These are phyloP conservation scores for Amblyjoppa proteus DNA, from an alignment of 2,888 invertebrate species.

Conservation along the genomic window DNA sequence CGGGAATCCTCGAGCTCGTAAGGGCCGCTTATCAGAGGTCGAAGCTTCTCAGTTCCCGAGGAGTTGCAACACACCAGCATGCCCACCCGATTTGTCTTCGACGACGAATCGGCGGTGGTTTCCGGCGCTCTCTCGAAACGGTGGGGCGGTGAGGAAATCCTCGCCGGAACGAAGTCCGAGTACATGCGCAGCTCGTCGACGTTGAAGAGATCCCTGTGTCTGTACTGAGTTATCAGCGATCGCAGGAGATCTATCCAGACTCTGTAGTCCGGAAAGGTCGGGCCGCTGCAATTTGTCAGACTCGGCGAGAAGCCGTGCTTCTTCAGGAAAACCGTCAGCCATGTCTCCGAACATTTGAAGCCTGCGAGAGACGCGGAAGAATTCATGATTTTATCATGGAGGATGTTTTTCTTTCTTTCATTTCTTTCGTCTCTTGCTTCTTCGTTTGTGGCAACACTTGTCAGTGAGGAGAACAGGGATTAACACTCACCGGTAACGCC, in stretches of 20 bases:
- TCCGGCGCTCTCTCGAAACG: not conserved
- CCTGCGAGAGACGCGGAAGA: conserved; percentile 56
- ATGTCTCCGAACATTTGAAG: conserved; percentile 76
- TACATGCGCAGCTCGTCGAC: conserved; percentile 78
- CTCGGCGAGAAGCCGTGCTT: conserved; percentile 74
- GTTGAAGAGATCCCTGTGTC: conserved; percentile 76
- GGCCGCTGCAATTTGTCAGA: conserved; percentile 69
- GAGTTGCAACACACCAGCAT: conserved; percentile 77
- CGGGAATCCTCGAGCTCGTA: conserved; percentile 58
- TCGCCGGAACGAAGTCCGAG: conserved; percentile 69
- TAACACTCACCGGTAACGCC: conserved; percentile 71
- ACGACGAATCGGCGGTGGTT: not conserved
- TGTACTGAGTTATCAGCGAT: conserved; percentile 74
- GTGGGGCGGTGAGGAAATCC: conserved; percentile 1
- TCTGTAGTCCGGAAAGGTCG: conserved; percentile 75
- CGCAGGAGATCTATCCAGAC: conserved; percentile 77
- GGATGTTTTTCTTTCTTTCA: conserved; percentile 19
- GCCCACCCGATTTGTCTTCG: conserved; percentile 64
- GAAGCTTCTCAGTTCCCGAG: conserved; percentile 76
- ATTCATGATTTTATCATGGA: not conserved
- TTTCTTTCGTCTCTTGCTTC: not conserved
- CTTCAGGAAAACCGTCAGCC: conserved; percentile 77
- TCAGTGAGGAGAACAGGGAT: not conserved
- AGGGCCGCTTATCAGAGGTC: conserved; percentile 76
- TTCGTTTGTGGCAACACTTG: conserved; percentile 1